These are phyloP conservation scores for Manduca sexta DNA, from an alignment of 1,140 invertebrate species.

Conservation along the genomic window DNA sequence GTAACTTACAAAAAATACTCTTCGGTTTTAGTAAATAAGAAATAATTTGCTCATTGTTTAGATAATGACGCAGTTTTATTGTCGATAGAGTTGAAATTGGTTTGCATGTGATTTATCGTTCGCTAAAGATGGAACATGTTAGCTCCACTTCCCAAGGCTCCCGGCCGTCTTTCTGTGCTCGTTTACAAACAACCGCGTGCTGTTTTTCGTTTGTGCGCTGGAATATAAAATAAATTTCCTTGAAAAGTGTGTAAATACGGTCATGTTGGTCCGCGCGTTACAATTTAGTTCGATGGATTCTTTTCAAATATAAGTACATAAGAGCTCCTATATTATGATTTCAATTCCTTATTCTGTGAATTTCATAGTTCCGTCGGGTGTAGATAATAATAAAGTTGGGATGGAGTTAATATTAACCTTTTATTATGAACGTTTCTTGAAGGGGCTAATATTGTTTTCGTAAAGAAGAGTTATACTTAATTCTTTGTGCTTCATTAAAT, in stretches of 20 bases:
- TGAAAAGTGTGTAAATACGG: constrained; percentile 43
- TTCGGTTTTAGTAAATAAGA: constrained; percentile 3
- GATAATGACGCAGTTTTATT: neutral
- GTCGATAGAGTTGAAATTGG: neutral
- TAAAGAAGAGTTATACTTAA: no score
- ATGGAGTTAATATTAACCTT: no score
- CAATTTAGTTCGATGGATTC: neutral
- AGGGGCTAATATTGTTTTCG: no score
- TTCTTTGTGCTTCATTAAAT: no score
- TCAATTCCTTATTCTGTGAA: no score
- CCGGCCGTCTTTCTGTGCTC: constrained; percentile 38
- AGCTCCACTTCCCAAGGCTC: constrained; percentile 59
- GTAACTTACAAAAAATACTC: constrained; percentile 9
- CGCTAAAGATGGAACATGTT: constrained; percentile 50
- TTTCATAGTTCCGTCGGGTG: no score
- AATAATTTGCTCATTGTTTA: constrained; percentile 1
- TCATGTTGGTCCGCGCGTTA: constrained; percentile 3
- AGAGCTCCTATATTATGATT: no score
- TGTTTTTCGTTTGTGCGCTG: constrained; percentile 54
- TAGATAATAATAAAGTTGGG: no score
- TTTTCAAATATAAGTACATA: no score
- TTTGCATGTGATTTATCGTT: neutral
- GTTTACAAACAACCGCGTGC: constrained; percentile 59
- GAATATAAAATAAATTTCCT: constrained; percentile 60
- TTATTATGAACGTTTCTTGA: no score